Percentiles rank a stretch among this genome's conserved stretches.
phyloP scores from a whole-genome alignment of 2,888 invertebrate species.

The Noctuana brunneofusca region DNA sequence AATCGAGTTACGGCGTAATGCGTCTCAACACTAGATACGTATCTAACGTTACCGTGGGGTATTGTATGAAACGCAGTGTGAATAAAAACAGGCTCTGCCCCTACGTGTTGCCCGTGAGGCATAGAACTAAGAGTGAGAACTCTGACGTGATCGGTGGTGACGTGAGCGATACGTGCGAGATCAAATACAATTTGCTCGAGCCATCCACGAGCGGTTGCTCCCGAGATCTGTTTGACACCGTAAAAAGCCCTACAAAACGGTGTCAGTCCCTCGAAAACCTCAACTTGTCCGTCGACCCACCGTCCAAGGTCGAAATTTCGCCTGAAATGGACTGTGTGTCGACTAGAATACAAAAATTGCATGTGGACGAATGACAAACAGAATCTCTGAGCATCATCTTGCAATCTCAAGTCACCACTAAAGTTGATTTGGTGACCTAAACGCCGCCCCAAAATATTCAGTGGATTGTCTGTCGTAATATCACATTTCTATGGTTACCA shows the following conservation, averaged over 20 bases:
- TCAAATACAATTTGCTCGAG: slow-evolving; percentile 64
- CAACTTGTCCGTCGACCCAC: slow-evolving; percentile 67
- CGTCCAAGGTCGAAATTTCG: slow-evolving; percentile 58
- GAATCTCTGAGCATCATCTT: slow-evolving; percentile 40
- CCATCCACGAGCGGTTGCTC: slow-evolving; percentile 68
- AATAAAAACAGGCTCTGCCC: slow-evolving; percentile 84
- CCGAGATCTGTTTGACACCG: slow-evolving; percentile 52
- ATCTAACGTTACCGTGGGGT: slow-evolving; percentile 84
- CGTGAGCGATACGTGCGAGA: slow-evolving; percentile 61
- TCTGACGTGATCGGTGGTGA: slow-evolving; percentile 77
- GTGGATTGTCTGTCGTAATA: slow-evolving; percentile 41
- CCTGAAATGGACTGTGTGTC: slow-evolving; percentile 85
- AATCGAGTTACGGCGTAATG: slow-evolving; percentile 73
- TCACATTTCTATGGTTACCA: slow-evolving; percentile 15
- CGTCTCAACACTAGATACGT: slow-evolving; percentile 84
- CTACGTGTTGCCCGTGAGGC: slow-evolving; percentile 81
- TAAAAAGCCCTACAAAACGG: slow-evolving; percentile 76
- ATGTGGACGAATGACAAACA: slow-evolving; percentile 81
- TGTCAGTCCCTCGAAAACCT: slow-evolving; percentile 85
- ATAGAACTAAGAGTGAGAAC: slow-evolving; percentile 85
- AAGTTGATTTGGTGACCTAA: slow-evolving; percentile 40
- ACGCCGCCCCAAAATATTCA: slow-evolving; percentile 40
- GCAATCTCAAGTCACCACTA: slow-evolving; percentile 38
- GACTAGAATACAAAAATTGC: slow-evolving; percentile 84
- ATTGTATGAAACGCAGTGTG: slow-evolving; percentile 79